Base-by-base conservation (phyloP, 2,797 vertebrate genomes). In the Scomberomorus guttatus region DNA sequence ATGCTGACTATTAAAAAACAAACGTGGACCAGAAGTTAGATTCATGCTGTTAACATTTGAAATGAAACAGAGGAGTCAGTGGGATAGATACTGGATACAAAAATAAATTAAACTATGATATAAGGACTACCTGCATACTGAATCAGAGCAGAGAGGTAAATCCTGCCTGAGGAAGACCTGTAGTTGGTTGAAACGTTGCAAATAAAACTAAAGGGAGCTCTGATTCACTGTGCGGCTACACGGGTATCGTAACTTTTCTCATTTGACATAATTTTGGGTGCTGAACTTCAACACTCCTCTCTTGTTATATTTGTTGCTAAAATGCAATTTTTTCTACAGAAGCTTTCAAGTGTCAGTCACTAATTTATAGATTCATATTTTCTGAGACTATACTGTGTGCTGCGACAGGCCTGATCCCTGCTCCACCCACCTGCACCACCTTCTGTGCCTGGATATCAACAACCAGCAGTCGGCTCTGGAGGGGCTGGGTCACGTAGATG, bases 371-470 rank as follows among this genome's bases (percentile, higher is more conserved):
- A 58, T 52, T 2, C 37, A 58, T 48, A 1, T 25, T 42, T 34
- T 71, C 25, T 20, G 25, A 54, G 34, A 48, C 6, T 12, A 3
- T 2, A 10, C 52, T 74, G 1, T 27, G 60, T 81, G 46, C 42
- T 60, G 13, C 44, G 18, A 66, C 69, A 66, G 32, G 50, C 8
- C 4, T 32, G 29, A 63, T 5, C 61, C 14, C 73, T 32, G 50
- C 72, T 79, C 64, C 80, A 85, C 94, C 80, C 95, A 99, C 98
- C 97, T 99, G 96, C 57, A 97, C 86, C 77, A 97, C 96, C 90
- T 97, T 98, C 94, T 99, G 98, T 7, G 96, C 95, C 85, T 97
- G 97, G 22, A 96, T 95, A 73, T 99, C 98, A 1, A 99, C 94
- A 48, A 99, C 92, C 69, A 98, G 94, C 83, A 99, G 94, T 88